A percentile compares a stretch with the other conserved stretches of the same genome.
These are phyloP conservation scores for Rhinophrynus dorsalis DNA, from an alignment of 2,797 vertebrate species.

Conservation along the genomic window DNA sequence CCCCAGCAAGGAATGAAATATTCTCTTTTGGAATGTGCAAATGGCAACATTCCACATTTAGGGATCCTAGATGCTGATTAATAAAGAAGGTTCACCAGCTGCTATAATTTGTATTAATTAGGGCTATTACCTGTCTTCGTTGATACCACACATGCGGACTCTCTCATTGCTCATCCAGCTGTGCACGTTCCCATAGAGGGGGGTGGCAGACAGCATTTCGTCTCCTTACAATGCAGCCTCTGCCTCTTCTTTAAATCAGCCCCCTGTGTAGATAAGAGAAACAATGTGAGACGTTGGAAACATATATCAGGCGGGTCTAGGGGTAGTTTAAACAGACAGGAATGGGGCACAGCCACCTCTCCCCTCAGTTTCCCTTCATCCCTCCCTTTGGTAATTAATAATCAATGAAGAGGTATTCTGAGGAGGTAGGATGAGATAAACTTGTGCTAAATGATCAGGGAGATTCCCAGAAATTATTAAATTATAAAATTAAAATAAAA, in stretches of 20 bases:
- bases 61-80: slow-evolving; percentile 13
- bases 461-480: slow-evolving; percentile 57
- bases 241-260: slow-evolving; percentile 60
- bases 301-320: slow-evolving; percentile 26
- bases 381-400: slow-evolving; percentile 58
- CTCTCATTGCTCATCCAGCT: slow-evolving; percentile 83
- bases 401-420: slow-evolving; percentile 54
- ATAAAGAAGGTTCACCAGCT: slow-evolving; percentile 17
- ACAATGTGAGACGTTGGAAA: slow-evolving; percentile 48
- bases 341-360: not conserved
- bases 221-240: slow-evolving; percentile 63
- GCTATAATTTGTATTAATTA: slow-evolving; percentile 29
- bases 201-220: slow-evolving; percentile 82
- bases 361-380: slow-evolving; percentile 49
- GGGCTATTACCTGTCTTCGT: slow-evolving; percentile 75
- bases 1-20: not conserved
- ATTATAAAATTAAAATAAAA: too few relatives aligned
- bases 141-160: slow-evolving; percentile 82
- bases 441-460: slow-evolving; percentile 56
- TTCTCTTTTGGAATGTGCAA: slow-evolving; percentile 2
- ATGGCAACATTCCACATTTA: not conserved
- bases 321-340: slow-evolving; percentile 53
- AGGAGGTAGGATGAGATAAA: slow-evolving; percentile 43
- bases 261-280: slow-evolving; percentile 59
- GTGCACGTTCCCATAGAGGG: slow-evolving; percentile 81